phyloP scores from a whole-genome alignment of 92 coral and sea anemone genomes.

The Siderastrea siderea region DNA sequence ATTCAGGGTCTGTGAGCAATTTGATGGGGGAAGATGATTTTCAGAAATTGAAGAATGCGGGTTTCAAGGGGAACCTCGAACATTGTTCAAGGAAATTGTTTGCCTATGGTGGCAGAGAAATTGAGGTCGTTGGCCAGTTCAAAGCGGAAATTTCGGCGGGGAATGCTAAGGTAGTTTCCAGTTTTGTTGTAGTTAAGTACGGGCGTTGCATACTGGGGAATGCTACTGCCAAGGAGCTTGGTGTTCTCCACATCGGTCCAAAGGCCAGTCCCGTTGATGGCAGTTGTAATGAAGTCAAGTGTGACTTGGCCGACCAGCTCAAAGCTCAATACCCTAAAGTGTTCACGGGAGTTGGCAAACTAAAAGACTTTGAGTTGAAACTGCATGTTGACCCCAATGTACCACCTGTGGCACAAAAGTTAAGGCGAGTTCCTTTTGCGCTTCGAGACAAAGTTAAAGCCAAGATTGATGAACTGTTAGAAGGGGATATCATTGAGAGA shows the following conservation, averaged over 20 bases:
- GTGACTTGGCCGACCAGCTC: constrained; percentile 16
- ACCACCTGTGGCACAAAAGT: constrained; percentile 60
- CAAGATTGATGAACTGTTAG: constrained; percentile 51
- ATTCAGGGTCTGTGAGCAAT: no score
- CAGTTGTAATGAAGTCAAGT: constrained; percentile 44
- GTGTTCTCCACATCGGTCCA: constrained; percentile 65
- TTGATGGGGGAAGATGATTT: no score
- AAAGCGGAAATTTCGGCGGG: no score
- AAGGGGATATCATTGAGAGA: constrained; percentile 55
- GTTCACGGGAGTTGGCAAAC: constrained; percentile 68
- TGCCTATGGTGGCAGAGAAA: no score
- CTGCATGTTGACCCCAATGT: constrained; percentile 54
- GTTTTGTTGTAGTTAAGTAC: constrained; percentile 54
- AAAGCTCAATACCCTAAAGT: constrained; percentile 58
- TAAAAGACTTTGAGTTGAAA: constrained; percentile 61
- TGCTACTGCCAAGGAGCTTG: constrained; percentile 51
- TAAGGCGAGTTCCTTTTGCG: constrained; percentile 52
- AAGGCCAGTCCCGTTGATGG: constrained; percentile 39
- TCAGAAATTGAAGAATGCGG: no score
- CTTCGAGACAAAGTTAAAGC: constrained; percentile 53
- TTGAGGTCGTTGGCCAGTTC: no score
- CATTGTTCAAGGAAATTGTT: no score
- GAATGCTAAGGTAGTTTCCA: no score
- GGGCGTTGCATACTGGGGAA: constrained; percentile 74
- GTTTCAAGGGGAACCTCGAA: no score